Evolutionary conservation across 2,797 vertebrate genomes (phyloP), one percentile per base, ranked within the genome.

Genomic region (Premnoplex brunnescens): DNA sequence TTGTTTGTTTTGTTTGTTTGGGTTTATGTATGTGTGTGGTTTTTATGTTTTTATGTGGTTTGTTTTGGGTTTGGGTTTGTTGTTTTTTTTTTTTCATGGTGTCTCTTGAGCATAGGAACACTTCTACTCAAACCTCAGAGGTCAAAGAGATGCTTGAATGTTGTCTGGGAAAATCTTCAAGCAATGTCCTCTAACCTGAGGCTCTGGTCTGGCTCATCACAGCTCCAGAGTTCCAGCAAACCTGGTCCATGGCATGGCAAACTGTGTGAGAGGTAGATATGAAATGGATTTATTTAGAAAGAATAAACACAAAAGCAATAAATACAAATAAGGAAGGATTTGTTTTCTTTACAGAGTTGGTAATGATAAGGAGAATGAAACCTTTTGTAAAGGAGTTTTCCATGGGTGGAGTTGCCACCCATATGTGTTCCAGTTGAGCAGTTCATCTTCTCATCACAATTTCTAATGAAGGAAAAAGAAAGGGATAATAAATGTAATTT

Each of bases 401-500:
- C 5, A 28, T 23, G 11, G 7, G 3, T 39, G 17, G 32, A 67
- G 10, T 4, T 81, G 4, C 11, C 23, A 62, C 14, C 7, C 27
- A 15, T n/a, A 48, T 12, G 37, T 80, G 7, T 13, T 58, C 19
- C 21, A 20, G 4, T 6, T 56, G 14, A 48, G 26, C 44, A 56
- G 21, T 22, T 92, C 5, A 34, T 67, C 21, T 73, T 83, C 12
- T 54, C 23, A 52, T 6, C 12, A 5, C 30, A 10, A 6, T 52
- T 48, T 51, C 28, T n/a, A 67, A 68, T 6, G 18, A 72, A 82
- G 48, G 1, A 43, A 68, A 60, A 88, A 3, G 4, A 68, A 55
- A 77, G 0, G 3, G 1, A 68, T 54, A 64, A 52, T 26, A 72
- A 66, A 46, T 2, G 0, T 1, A 6, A 1, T 64, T 71, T 64